phyloP scores from a whole-genome alignment of 2,888 invertebrate species.

The Aproaerema taeniolella region DNA sequence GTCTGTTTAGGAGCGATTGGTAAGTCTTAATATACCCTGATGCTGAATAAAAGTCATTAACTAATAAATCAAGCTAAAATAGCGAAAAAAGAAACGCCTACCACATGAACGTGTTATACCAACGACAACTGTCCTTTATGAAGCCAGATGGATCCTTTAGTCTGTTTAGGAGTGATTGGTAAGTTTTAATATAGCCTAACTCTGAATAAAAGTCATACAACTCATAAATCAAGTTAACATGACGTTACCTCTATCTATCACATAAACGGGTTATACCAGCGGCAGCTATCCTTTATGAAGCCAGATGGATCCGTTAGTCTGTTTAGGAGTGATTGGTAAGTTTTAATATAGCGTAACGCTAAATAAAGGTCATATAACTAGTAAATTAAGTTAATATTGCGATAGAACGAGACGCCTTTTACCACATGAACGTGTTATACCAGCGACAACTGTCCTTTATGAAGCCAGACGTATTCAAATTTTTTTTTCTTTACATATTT shows the following conservation, averaged over 20 bases:
- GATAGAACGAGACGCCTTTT: conserved; percentile 88
- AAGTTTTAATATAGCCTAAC: conserved; percentile 30
- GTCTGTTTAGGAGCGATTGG: conserved; percentile 95
- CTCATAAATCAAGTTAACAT: conserved; percentile 91
- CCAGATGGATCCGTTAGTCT: conserved; percentile 93
- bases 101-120: conserved; percentile 93
- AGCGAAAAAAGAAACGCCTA: conserved; percentile 87
- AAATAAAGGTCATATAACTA: conserved; percentile 91
- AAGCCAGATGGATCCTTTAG: conserved; percentile 94
- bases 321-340: conserved; percentile 94
- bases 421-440: conserved; percentile 92
- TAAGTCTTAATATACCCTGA: conserved; percentile 46
- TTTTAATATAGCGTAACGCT: background rate
- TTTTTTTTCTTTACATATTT: too few species aligned
- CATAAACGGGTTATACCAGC: conserved; percentile 93
- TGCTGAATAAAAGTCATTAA: too few species aligned
- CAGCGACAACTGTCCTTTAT: conserved; percentile 94
- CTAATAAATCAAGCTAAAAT: conserved; percentile 91
- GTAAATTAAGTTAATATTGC: conserved; percentile 92
- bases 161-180: conserved; percentile 95
- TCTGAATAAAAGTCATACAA: too few species aligned
- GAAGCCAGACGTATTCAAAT: conserved; percentile 93
- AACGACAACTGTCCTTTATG: conserved; percentile 94
- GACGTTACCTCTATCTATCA: conserved; percentile 88
- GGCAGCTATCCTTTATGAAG: conserved; percentile 94